Conservation (phyloP, 2,888 invertebrate genomes). For the Keiferia lycopersicella region DNA sequence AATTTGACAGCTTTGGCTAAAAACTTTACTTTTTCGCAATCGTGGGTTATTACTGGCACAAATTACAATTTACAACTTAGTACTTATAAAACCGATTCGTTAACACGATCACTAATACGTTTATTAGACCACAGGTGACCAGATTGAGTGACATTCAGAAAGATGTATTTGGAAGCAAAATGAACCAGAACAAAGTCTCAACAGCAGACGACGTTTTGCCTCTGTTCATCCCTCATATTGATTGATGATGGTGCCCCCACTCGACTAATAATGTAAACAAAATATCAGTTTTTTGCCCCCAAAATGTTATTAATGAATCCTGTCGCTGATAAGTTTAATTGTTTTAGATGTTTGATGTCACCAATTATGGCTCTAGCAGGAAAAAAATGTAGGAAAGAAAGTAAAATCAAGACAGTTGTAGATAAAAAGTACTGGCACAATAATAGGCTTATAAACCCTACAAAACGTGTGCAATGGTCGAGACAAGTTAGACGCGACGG, state of each 20-base stretch:
- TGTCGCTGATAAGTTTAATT: conserved; percentile 69
- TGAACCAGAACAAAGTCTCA: background rate
- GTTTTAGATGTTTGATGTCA: conserved; percentile 58
- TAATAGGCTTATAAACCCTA: no score
- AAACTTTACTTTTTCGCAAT: no score
- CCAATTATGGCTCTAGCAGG: conserved; percentile 29
- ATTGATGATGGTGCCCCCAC: conserved; percentile 74
- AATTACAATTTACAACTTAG: no score
- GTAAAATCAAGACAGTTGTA: background rate
- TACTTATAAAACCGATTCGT: no score
- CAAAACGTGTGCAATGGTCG: no score
- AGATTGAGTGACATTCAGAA: no score
- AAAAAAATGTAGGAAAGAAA: no score
- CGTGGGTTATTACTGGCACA: no score
- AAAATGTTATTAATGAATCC: conserved; percentile 69
- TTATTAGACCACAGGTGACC: no score
- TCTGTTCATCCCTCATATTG: conserved; percentile 69
- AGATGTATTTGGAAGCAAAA: background rate
- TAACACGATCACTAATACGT: no score
- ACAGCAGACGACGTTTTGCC: conserved; percentile 26
- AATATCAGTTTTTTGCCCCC: conserved; percentile 64
- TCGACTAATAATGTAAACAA: conserved; percentile 79
- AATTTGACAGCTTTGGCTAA: background rate
- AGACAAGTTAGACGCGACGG: no score
- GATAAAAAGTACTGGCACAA: no score